Evolutionary conservation across 2,113 vertebrate genomes (phyloP).

Genomic region (Delphinus delphis): DNA sequence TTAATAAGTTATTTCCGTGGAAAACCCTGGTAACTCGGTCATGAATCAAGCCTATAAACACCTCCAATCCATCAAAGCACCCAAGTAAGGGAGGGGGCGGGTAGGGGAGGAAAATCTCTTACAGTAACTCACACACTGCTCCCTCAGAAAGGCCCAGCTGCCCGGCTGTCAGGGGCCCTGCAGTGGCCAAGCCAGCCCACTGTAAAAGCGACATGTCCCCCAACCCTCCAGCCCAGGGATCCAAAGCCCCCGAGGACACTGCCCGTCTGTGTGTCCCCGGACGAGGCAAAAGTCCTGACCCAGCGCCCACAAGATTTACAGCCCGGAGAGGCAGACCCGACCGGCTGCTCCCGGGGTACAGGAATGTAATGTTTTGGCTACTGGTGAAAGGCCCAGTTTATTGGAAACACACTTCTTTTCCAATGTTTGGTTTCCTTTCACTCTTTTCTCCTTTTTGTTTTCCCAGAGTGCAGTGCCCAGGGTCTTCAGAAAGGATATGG

Average conservation of each 20-base stretch:
- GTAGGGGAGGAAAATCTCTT: slow-evolving; percentile 61
- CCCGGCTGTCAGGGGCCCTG: slow-evolving; percentile 55
- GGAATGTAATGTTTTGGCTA: slow-evolving; percentile 81
- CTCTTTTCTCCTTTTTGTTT: slow-evolving; percentile 74
- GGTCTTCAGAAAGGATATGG: slow-evolving; percentile 49
- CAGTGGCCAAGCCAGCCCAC: slow-evolving; percentile 43
- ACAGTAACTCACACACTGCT: slow-evolving; percentile 76
- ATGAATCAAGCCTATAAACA: slow-evolving; percentile 87
- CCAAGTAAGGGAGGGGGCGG: slow-evolving; percentile 58
- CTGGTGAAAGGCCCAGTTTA: slow-evolving; percentile 72
- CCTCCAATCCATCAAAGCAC: slow-evolving; percentile 85
- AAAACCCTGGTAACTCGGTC: slow-evolving; percentile 84
- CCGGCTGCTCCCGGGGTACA: slow-evolving; percentile 72
- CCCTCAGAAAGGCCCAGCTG: slow-evolving; percentile 60
- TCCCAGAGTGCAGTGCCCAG: slow-evolving; percentile 66
- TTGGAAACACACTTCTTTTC: slow-evolving; percentile 82
- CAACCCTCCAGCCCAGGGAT: background rate
- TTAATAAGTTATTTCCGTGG: slow-evolving; percentile 90
- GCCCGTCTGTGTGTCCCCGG: slow-evolving; percentile 52
- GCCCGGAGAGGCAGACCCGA: slow-evolving; percentile 70
- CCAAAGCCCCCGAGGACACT: slow-evolving; percentile 40
- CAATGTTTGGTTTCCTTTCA: slow-evolving; percentile 79
- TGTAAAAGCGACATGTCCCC: background rate
- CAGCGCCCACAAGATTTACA: slow-evolving; percentile 69
- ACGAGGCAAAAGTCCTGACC: background rate